Evolutionary conservation across 2,888 invertebrate species (phyloP).

Genomic region (Amphipyra tragopoginis): DNA sequence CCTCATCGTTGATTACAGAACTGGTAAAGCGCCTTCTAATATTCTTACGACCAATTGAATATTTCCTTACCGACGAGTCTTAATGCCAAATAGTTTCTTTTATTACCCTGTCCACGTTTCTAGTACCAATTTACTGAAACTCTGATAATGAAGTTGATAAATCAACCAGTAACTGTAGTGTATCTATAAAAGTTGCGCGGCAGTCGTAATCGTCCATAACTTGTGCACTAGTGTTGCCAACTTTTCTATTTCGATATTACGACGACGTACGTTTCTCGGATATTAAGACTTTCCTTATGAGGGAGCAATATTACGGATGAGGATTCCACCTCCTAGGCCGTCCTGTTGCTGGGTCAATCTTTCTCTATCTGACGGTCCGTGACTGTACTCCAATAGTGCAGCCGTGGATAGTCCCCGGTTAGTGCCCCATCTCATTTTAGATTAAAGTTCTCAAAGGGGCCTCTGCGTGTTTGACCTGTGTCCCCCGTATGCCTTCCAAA

Average conservation of each 20-base stretch:
- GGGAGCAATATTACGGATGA: neutral
- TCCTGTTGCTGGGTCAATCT: too few relatives aligned
- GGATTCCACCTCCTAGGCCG: neutral
- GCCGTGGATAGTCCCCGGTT: too few relatives aligned
- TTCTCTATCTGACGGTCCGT: too few relatives aligned
- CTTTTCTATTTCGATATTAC: conserved; percentile 36
- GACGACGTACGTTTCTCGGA: neutral
- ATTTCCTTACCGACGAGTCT: neutral
- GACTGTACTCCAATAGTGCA: too few relatives aligned
- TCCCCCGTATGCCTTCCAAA: too few relatives aligned
- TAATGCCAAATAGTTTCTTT: conserved; percentile 18
- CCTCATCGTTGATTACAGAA: conserved; percentile 14
- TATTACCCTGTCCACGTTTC: conserved; percentile 17
- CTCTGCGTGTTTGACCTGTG: too few relatives aligned
- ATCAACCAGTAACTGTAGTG: conserved; percentile 46
- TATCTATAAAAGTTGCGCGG: conserved; percentile 38
- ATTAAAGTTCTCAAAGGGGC: too few relatives aligned
- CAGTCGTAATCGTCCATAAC: conserved; percentile 44
- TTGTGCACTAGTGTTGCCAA: conserved; percentile 29
- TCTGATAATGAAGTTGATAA: conserved; percentile 44
- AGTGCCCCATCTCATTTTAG: too few relatives aligned
- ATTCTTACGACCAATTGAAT: neutral
- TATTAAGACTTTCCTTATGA: conserved; percentile 7
- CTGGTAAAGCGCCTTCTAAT: conserved; percentile 4
- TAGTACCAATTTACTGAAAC: conserved; percentile 23